A percentile compares a stretch with the other conserved stretches of the same genome.
Evolutionary conservation across 1,140 invertebrate genomes (phyloP).

Genomic region (Manduca sexta): DNA sequence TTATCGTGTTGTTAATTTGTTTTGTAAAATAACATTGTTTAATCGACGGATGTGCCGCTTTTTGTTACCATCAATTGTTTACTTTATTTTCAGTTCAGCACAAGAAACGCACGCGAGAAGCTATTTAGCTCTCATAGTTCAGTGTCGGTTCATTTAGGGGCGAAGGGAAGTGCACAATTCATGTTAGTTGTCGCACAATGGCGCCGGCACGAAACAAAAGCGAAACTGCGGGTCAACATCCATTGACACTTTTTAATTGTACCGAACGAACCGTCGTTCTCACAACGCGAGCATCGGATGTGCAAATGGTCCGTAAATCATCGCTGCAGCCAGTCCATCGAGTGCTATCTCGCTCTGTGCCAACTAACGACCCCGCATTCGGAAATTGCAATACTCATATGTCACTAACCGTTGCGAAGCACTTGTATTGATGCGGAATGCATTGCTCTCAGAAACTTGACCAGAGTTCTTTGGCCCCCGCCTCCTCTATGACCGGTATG

Average conservation of each 20-base stretch:
- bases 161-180: conserved; percentile 14
- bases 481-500: conserved; percentile 11
- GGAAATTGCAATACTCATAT: conserved; percentile 64
- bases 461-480: conserved; percentile 16
- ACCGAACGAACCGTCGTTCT: conserved; percentile 14
- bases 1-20: too few species aligned
- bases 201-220: conserved; percentile 17
- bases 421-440: conserved; percentile 40
- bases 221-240: conserved; percentile 17
- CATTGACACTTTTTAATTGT: conserved; percentile 25
- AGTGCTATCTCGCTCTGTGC: conserved; percentile 29
- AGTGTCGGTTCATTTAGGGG: conserved; percentile 1
- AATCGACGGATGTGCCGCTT: too few species aligned
- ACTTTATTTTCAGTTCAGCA: not conserved
- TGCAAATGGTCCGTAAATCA: conserved; percentile 43
- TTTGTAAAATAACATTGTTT: too few species aligned
- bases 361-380: conserved; percentile 48
- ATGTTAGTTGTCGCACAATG: conserved; percentile 10
- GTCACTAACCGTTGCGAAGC: conserved; percentile 40
- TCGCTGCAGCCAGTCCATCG: conserved; percentile 39
- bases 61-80: too few species aligned
- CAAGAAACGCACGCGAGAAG: not conserved
- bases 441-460: conserved; percentile 22
- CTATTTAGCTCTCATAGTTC: not conserved
- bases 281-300: conserved; percentile 30